Conservation (phyloP, 2,797 vertebrate species). For the Squalus acanthias region DNA sequence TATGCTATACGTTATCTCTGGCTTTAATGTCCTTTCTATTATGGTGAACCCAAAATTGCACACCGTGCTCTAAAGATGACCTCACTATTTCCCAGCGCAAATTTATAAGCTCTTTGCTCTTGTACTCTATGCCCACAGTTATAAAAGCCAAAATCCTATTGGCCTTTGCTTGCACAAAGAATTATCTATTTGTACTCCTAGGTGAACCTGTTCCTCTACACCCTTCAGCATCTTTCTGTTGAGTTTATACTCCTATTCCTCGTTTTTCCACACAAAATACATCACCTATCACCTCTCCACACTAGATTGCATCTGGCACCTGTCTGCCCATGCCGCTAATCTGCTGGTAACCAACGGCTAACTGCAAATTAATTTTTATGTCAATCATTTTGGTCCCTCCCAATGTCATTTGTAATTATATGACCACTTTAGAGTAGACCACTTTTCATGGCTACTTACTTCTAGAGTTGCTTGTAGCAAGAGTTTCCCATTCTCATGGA, state of each 20-base stretch:
- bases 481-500: conserved; percentile 85
- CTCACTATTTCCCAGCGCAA: neutral
- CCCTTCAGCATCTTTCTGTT: neutral
- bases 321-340: neutral
- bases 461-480: conserved; percentile 84
- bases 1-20: too few species aligned
- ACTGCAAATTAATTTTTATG: neutral
- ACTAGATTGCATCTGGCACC: neutral
- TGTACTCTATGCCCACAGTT: too few species aligned
- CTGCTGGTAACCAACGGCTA: neutral
- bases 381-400: neutral
- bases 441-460: conserved; percentile 62
- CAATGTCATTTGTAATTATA: neutral
- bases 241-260: neutral
- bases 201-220: neutral
- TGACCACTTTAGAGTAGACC: neutral
- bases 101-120: too few species aligned
- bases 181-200: neutral
- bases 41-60: neutral
- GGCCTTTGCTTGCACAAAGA: neutral
- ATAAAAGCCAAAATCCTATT: too few species aligned
- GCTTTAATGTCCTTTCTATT: too few species aligned
- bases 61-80: neutral
- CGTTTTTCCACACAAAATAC: neutral
- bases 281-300: neutral